Base-by-base conservation (phyloP, 2,113 vertebrate genomes). In the Melierax canorus region DNA sequence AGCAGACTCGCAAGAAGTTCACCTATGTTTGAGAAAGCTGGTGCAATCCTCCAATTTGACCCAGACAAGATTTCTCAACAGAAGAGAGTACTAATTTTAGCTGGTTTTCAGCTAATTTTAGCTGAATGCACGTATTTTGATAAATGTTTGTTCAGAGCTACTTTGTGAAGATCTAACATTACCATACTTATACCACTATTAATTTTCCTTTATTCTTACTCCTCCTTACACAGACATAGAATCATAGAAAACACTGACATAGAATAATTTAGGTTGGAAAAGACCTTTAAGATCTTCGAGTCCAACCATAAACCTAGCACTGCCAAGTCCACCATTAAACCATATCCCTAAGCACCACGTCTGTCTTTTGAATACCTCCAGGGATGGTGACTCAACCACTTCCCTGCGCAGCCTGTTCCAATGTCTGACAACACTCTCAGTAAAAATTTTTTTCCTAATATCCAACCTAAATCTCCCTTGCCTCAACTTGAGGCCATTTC, bases 341-440 rank as follows among this genome's bases (percentile, higher is more conserved):
- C 24, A 39, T 3, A 30, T 43, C 43, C 32, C 16, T 43, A 12
- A 51, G 64, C 8, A 26, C 3, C 29, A 11, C 11, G 11, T 36
- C 53, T 43, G 1, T 64, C 38, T 78, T 62, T 38, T 53, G 27
- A 43, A 27, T 8, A 48, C 9, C 4, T 48, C 30, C 48, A 72
- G 48, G 41, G 58, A 30, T 48, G 23, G 23, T 2, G 48, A 48
- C 41, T 30, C 39, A 7, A 11, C 15, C 15, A 11, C 23, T 21
- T 32, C 16, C 45, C 53, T 19, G n/a, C 10, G 36, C n/a, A 80
- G n/a, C 29, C 48, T 24, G 1, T 55, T 46, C 66, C 56, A 71
- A 5, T 12, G 5, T 2, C 5, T 30, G 1, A 48, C 2, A 48
- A 64, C 8, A 4, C 34, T 56, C 30, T 21, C 1, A 0, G 39